Percentiles rank a stretch among this genome's conserved stretches.
Conservation (phyloP, 1,140 invertebrate species). For the Gryllus bimaculatus region DNA sequence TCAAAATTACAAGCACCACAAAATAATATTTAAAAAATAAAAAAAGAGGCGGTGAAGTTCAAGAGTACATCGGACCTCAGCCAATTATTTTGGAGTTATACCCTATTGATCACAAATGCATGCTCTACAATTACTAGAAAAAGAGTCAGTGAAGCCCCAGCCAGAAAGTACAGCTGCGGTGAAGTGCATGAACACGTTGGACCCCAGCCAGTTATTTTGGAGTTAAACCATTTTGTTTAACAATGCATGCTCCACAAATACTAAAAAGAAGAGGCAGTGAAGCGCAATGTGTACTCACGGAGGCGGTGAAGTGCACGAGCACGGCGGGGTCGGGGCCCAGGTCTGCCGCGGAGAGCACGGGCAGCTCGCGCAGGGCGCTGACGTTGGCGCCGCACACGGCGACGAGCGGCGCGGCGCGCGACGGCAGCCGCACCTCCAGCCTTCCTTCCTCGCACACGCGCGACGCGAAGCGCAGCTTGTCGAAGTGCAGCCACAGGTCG, state of each 20-base stretch:
- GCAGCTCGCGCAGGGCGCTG: conserved; percentile 61
- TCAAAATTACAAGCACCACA: too few relatives aligned
- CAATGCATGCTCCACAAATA: too few relatives aligned
- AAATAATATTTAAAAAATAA: too few relatives aligned
- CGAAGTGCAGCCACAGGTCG: conserved; percentile 77
- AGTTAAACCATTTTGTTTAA: too few relatives aligned
- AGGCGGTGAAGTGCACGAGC: conserved; percentile 41
- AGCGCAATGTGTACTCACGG: background rate
- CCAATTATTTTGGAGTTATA: too few relatives aligned
- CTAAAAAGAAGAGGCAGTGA: background rate
- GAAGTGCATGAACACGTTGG: too few relatives aligned
- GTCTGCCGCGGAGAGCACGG: conserved; percentile 64
- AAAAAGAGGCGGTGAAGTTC: too few relatives aligned
- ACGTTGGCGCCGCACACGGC: conserved; percentile 76
- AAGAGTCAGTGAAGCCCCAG: background rate
- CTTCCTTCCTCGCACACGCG: conserved; percentile 73
- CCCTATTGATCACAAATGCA: too few relatives aligned
- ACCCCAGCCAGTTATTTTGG: too few relatives aligned
- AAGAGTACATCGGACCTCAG: too few relatives aligned
- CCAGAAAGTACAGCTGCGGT: too few relatives aligned
- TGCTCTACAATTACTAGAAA: too few relatives aligned
- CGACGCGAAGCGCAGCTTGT: conserved; percentile 71
- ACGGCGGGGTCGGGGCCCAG: conserved; percentile 37
- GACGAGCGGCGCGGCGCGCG: conserved; percentile 56
- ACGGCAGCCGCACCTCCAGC: conserved; percentile 68